Evolutionary conservation across 2,888 invertebrate species (phyloP), one percentile per base, ranked within the genome.

Genomic region (Brachynemurus nebulosus): DNA sequence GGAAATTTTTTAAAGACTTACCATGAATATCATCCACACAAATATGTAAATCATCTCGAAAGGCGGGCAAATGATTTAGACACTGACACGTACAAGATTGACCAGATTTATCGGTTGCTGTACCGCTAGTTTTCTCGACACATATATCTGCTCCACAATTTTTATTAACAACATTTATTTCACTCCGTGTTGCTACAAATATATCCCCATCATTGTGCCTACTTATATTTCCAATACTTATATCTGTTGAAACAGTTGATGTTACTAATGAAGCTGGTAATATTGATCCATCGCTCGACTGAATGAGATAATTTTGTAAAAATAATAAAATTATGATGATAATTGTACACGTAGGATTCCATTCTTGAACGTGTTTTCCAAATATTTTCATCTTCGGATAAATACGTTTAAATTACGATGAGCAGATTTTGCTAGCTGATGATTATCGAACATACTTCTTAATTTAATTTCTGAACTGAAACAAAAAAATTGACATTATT

Each of bases 1-100:
- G n/a, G n/a, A n/a, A n/a, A n/a, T n/a, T 20, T 39, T 18, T 9
- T 38, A 30, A 40, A 34, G 16, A 59, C 73, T 71, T 63, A 88
- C 89, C 89, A 63, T 85, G 80, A 53, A 90, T 75, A 59, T 88
- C 84, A 60, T 86, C 83, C 51, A 89, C 86, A 63, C 90, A 90
- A 52, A 86, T 78, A 54, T 79, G 78, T 51, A 82, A 68, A 63
- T 90, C 90, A 62, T 90, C 89, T 48, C 89, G 75, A 68, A 85
- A 89, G 43, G 84, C 78, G 4, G 83, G 83, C 49, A 81, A 69
- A 52, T 80, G 78, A 42, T 73, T 71, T 50, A 84, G 78, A 59
- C 89, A 90, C 45, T 78, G 80, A 65, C 89, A 90, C 23, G 76
- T 73, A 66, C 88, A 89, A 25, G 71, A 62, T 42, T 60, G 63